Evolutionary conservation across 1,140 invertebrate genomes (phyloP), one percentile per base, ranked within the genome.

Genomic region (Drosophila neocordata): DNA sequence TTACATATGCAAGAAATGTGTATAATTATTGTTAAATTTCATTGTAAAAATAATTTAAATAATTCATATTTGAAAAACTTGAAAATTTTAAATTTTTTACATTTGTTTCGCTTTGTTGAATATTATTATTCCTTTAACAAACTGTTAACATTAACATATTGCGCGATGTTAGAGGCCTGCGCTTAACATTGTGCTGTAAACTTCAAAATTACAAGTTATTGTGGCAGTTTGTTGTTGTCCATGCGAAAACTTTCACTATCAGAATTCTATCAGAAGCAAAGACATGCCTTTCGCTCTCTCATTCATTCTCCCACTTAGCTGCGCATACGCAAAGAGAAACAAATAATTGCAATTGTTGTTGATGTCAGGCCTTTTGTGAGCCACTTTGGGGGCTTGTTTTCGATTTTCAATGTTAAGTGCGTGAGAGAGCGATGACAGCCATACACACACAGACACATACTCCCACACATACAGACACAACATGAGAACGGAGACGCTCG

Each of bases 331-430:
- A 8, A 15, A 65, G 63, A 65, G 57, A 59, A 41, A 38, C 61
- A 74, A 51, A 31, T 24, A 22, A 27, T 41, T 13, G 7, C 6
- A 56, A 18, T 52, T 65, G 22, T 62, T 37, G 60, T 48, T 44
- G 48, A 53, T 76, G 52, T 37, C 74, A 81, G 74, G 78, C 78
- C 65, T 79, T 87, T 87, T 72, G 15, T 48, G 63, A 68, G 66
- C 69, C 78, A 69, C 78, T 87, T 79, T 79, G 82, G 59, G 78
- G 82, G 82, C 83, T 88, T 87, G 82, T 88, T 88, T 87, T 87
- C 82, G 75, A 71, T 87, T 87, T 87, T 87, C 82, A 87, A 85
- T 85, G 82, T 85, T 85, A 85, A 87, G 82, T 87, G 78, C 71
- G 83, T 74, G 61, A 70, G 62, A 80, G 81, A 60, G 53, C 53